Base-by-base conservation (phyloP, 2,797 vertebrate genomes). In the Manis pentadactyla region DNA sequence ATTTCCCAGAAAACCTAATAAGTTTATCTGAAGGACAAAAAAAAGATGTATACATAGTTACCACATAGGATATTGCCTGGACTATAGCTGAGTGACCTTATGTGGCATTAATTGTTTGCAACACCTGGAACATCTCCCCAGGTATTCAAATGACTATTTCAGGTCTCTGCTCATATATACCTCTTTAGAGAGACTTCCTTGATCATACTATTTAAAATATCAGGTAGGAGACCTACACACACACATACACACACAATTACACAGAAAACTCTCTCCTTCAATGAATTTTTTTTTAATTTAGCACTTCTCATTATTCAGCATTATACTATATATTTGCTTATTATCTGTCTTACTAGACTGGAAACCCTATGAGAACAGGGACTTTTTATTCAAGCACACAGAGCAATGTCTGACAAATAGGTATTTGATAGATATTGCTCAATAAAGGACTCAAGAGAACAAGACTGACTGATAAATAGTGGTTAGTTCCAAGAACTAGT, bases 381-480 rank as follows among this genome's bases (percentile, higher is more conserved):
- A 83, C 13, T 87, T 92, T 87, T 75, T 81, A 31, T 90, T 84
- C 2, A 15, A 95, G 39, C 57, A 91, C 53, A 34, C 94, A 75
- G 31, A 87, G 91, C 11, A 82, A 94, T 59, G 37, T 84, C 75
- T 91, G 39, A 37, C 39, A 88, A 87, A 88, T 0, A 93, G 51
- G 21, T 2, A 89, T 39, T 82, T 82, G 57, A 82, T 34, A 86
- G 78, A 55, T 71, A 77, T 31, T 91, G 63, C 49, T 93, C 79
- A 90, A 91, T 71, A 95, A 94, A 68, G 74, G n/a, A 88, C 31
- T 84, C 25, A 94, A 90, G 59, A 75, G 82, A 95, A 94, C 39
- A 88, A 93, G n/a, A 14, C 25, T 86, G 51, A 87, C 31, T 92
- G 88, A 74, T 59, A 69, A 85, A 93, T 15, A 94, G 29, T 9